Base-by-base conservation (phyloP, 2,888 invertebrate genomes). In the Netelia inedita region DNA sequence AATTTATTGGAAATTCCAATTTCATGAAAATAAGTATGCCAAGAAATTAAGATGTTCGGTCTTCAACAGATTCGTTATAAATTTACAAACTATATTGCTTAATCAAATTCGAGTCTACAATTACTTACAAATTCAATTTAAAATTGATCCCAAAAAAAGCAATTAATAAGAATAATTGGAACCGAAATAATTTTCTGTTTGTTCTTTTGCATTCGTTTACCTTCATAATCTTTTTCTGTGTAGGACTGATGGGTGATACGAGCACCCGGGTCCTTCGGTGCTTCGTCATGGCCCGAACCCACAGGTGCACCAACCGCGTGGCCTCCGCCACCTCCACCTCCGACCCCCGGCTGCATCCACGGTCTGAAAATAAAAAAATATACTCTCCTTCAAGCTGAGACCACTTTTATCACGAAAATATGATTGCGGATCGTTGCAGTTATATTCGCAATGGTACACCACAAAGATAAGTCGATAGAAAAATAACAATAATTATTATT, bases 161-260 rank as follows among this genome's bases (percentile, higher is more conserved):
- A 11, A 46, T 11, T 11, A 14, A 46, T 46, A 46, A 46, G 2
- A 46, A 46, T 14, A 10, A 14, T 14, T 46, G 3, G 14, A 14
- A 16, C 19, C 8, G 43, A n/a, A 72, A 41, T 43, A 11, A 5
- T 11, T 21, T 41, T 19, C 3, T 73, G 6, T 50, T 3, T 41
- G 1, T 57, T 11, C 6, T 71, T 1, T n/a, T n/a, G n/a, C 35
- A 46, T 35, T 28, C 63, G 5, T 55, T 74, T 94, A 98, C 98
- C 98, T 96, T 98, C 97, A 93, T 97, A 98, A 94, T 98, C 98
- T 92, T 96, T 96, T 93, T 98, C 98, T 81, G 98, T 97, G 94
- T 97, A 98, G 91, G 96, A 96, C 93, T 96, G 97, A 91, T 96
- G 97, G 80, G 95, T 96, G 91, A 97, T 97, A 91, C 96, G 96